phyloP scores from a whole-genome alignment of 2,113 vertebrate species.

The Cryptoleucopteryx plumbea region DNA sequence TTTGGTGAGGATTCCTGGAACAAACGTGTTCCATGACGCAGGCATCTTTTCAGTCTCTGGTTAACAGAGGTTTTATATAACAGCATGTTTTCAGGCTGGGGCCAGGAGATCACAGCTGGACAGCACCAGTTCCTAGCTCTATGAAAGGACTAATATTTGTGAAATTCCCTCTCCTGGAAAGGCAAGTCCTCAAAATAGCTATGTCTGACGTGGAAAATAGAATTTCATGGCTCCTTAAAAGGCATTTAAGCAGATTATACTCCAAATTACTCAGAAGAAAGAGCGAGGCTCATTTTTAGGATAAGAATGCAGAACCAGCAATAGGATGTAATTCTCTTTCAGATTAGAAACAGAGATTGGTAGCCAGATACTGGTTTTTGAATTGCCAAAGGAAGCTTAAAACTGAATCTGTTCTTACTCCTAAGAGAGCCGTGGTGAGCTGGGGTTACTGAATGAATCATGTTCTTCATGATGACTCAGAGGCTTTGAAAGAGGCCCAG shows the following conservation, averaged over 20 bases:
- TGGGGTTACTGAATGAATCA: slow-evolving; percentile 45
- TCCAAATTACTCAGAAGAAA: slow-evolving; percentile 35
- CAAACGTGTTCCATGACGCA: background rate
- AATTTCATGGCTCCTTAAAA: slow-evolving; percentile 61
- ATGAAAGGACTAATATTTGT: slow-evolving; percentile 21
- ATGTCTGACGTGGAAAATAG: background rate
- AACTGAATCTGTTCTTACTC: slow-evolving; percentile 37
- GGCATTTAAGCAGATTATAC: slow-evolving; percentile 19
- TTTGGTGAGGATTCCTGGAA: slow-evolving; percentile 32
- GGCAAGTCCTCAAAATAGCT: slow-evolving; percentile 37
- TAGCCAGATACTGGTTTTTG: slow-evolving; percentile 23
- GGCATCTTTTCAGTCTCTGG: background rate
- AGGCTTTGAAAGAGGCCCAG: slow-evolving; percentile 42
- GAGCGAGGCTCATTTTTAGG: background rate
- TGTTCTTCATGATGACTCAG: slow-evolving; percentile 52
- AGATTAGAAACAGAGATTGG: slow-evolving; percentile 17
- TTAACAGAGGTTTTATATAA: slow-evolving; percentile 29
- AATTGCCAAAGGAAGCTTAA: slow-evolving; percentile 28
- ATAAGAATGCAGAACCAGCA: background rate
- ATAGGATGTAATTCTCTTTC: background rate
- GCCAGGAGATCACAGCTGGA: slow-evolving; percentile 39
- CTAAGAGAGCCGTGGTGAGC: background rate
- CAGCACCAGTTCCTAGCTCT: slow-evolving; percentile 18
- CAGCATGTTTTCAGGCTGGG: background rate
- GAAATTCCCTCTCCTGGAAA: slow-evolving; percentile 41